Evolutionary conservation across 2,113 vertebrate species (phyloP).

Genomic region (Oenanthe oenanthe): DNA sequence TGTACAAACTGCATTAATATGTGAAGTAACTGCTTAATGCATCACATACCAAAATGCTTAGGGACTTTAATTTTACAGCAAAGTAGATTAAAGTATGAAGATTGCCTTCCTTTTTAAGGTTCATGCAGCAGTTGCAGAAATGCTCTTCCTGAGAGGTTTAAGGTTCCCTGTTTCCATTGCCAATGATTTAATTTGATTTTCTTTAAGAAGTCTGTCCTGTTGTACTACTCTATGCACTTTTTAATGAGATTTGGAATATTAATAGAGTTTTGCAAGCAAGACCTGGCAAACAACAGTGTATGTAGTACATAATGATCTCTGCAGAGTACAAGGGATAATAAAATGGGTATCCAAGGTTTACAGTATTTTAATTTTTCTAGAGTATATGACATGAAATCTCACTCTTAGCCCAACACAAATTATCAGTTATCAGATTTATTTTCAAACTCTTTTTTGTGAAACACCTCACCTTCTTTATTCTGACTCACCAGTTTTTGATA

Average conservation of each 20-base stretch:
- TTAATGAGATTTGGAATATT: slow-evolving; percentile 33
- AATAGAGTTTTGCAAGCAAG: slow-evolving; percentile 3
- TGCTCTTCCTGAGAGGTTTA: neutral
- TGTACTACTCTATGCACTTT: neutral
- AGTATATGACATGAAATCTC: neutral
- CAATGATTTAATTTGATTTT: neutral
- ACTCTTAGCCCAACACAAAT: neutral
- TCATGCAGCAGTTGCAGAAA: neutral
- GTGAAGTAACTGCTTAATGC: neutral
- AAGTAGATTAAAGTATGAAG: neutral
- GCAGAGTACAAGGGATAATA: neutral
- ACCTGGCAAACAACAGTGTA: neutral
- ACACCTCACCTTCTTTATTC: neutral
- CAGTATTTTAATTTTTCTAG: neutral
- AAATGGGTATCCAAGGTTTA: neutral
- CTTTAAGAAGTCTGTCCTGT: neutral
- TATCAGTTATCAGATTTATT: neutral
- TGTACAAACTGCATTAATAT: neutral
- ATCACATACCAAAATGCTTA: neutral
- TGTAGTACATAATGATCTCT: slow-evolving; percentile 31
- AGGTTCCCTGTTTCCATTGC: neutral
- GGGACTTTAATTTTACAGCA: neutral
- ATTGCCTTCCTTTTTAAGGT: neutral
- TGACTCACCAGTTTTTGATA: neutral
- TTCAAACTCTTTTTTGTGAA: neutral